phyloP scores from a whole-genome alignment of 2,888 invertebrate genomes.

The Callinectes sapidus region DNA sequence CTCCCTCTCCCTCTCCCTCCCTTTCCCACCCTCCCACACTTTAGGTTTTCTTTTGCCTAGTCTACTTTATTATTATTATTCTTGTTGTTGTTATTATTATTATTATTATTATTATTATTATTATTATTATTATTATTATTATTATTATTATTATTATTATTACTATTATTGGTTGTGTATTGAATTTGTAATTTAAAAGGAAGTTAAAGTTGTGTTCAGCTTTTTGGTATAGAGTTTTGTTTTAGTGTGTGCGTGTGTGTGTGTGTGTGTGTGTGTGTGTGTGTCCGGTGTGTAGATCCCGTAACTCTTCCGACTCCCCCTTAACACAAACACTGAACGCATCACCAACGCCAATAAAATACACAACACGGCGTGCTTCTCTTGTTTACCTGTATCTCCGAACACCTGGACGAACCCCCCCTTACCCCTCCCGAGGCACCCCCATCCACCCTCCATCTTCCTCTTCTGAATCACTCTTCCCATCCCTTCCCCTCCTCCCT shows the following conservation, averaged over 20 bases:
- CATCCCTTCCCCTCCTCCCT: neutral
- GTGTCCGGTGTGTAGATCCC: neutral
- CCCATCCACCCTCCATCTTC: neutral
- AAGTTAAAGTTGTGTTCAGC: neutral
- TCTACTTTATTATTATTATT: neutral
- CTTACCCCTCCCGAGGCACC: neutral
- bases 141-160: neutral
- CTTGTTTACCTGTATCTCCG: neutral
- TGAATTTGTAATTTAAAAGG: neutral
- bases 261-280: neutral
- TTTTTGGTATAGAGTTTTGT: neutral
- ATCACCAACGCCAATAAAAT: neutral
- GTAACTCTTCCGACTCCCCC: neutral
- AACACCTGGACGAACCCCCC: neutral
- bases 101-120: neutral
- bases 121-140: neutral
- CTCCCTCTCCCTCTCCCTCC: neutral
- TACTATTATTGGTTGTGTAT: neutral
- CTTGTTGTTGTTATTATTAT: neutral
- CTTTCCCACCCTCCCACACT: neutral
- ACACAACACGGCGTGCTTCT: conserved; percentile 2
- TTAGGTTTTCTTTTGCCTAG: neutral
- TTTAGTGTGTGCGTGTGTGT: neutral
- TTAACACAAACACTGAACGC: neutral
- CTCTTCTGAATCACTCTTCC: neutral